Conservation (phyloP, 2,113 vertebrate species). For the Callorhinus ursinus region DNA sequence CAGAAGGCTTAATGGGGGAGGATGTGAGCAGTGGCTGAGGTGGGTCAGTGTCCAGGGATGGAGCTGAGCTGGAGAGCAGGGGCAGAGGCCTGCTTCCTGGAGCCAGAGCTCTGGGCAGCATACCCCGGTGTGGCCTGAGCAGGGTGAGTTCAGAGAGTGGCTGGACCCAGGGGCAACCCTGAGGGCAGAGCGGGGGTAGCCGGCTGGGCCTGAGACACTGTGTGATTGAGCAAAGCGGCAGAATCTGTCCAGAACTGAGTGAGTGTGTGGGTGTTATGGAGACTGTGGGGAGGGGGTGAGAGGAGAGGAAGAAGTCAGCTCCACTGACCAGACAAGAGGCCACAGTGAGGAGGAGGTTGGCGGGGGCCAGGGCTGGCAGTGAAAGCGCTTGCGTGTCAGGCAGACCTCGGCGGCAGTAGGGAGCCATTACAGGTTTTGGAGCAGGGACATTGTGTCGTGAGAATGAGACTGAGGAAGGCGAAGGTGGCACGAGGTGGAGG, state of each 20-base stretch:
- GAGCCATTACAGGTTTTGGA: conserved; percentile 50
- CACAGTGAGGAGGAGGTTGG: background rate
- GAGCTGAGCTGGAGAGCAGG: background rate
- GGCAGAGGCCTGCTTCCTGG: background rate
- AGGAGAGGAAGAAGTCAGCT: conserved; percentile 5
- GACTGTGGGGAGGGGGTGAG: background rate
- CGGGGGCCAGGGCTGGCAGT: background rate
- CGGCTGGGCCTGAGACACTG: conserved; percentile 52
- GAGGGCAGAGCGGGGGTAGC: conserved; percentile 64
- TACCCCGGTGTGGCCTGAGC: background rate
- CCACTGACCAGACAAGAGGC: conserved; percentile 46
- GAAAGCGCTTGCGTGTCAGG: conserved; percentile 27
- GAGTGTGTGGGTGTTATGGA: conserved; percentile 52
- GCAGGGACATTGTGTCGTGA: background rate
- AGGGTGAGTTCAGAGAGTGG: background rate
- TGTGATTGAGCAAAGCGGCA: conserved; percentile 60
- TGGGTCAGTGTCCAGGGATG: background rate
- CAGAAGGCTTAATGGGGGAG: background rate
- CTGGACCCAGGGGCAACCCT: conserved; percentile 37
- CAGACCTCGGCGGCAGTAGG: conserved; percentile 30
- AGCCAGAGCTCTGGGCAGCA: background rate
- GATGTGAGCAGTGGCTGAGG: background rate
- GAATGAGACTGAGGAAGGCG: conserved; percentile 25
- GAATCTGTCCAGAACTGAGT: conserved; percentile 55
- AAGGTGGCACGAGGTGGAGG: background rate